Percentiles rank a stretch among this genome's conserved stretches.
Conservation (phyloP, 2,113 vertebrate genomes). For the Psophia crepitans region DNA sequence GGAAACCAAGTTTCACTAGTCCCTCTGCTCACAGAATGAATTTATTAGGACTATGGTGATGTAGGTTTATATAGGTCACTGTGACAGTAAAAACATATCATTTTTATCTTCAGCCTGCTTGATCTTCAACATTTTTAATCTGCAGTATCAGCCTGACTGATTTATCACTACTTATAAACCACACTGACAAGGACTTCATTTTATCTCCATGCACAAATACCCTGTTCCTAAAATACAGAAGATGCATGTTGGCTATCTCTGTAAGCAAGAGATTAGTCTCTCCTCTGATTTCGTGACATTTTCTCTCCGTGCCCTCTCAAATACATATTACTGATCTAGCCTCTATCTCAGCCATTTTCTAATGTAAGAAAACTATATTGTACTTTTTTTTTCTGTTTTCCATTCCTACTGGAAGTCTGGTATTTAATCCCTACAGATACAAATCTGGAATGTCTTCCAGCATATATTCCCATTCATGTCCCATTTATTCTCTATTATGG, state of each 20-base stretch:
- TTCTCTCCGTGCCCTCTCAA: neutral
- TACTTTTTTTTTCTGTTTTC: neutral
- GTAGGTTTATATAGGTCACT: conserved; percentile 45
- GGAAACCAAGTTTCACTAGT: neutral
- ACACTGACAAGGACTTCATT: neutral
- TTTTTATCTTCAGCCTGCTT: conserved; percentile 20
- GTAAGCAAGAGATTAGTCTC: neutral
- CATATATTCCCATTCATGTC: neutral
- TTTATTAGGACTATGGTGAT: neutral
- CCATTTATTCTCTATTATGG: neutral
- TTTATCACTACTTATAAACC: conserved; percentile 14
- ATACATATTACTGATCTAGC: neutral
- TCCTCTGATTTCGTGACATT: neutral
- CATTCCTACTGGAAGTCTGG: neutral
- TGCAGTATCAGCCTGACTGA: neutral
- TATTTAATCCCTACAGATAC: neutral
- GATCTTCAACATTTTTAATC: conserved; percentile 33
- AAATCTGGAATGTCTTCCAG: neutral
- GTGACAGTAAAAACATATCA: conserved; percentile 5
- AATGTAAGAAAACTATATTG: neutral
- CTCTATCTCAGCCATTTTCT: neutral
- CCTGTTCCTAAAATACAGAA: neutral
- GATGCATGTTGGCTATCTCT: neutral
- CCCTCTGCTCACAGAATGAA: neutral
- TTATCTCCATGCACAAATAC: neutral